phyloP scores from a whole-genome alignment of 2,888 invertebrate species.

The Idaea aversata region DNA sequence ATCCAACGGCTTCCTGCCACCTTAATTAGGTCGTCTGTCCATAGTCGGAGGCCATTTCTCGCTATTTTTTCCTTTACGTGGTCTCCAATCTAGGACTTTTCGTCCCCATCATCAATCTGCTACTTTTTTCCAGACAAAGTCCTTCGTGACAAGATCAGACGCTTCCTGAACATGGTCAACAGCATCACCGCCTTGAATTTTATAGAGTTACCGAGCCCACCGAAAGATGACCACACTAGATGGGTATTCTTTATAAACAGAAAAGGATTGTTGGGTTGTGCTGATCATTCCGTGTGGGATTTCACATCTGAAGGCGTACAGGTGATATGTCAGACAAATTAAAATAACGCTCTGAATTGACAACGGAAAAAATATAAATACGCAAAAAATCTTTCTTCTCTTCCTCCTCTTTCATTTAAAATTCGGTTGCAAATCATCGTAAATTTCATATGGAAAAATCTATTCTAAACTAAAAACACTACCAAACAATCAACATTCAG shows the following conservation, averaged over 20 bases:
- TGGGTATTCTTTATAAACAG: slow-evolving; percentile 65
- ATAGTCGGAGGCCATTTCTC: too few relatives aligned
- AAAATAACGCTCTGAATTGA: background rate
- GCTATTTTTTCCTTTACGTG: too few relatives aligned
- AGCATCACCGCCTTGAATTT: slow-evolving; percentile 47
- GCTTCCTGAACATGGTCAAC: slow-evolving; percentile 43
- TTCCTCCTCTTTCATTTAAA: background rate
- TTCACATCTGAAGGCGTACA: slow-evolving; percentile 57
- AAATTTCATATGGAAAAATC: background rate
- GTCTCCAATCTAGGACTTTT: too few relatives aligned
- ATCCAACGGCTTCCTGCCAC: too few relatives aligned
- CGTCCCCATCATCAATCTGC: too few relatives aligned
- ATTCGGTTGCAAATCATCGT: background rate
- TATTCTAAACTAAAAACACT: background rate
- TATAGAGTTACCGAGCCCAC: slow-evolving; percentile 49
- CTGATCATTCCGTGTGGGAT: slow-evolving; percentile 44
- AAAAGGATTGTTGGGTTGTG: slow-evolving; percentile 46
- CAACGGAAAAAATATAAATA: background rate
- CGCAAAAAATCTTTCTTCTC: background rate
- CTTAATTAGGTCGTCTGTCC: too few relatives aligned
- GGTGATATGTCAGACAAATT: slow-evolving; percentile 34
- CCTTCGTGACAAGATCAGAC: slow-evolving; percentile 55
- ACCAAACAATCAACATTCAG: background rate
- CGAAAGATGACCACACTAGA: slow-evolving; percentile 40
- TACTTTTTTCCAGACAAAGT: slow-evolving; percentile 48